Evolutionary conservation across 2,888 invertebrate genomes (phyloP).

Genomic region (Drosophila fulvimacula): DNA sequence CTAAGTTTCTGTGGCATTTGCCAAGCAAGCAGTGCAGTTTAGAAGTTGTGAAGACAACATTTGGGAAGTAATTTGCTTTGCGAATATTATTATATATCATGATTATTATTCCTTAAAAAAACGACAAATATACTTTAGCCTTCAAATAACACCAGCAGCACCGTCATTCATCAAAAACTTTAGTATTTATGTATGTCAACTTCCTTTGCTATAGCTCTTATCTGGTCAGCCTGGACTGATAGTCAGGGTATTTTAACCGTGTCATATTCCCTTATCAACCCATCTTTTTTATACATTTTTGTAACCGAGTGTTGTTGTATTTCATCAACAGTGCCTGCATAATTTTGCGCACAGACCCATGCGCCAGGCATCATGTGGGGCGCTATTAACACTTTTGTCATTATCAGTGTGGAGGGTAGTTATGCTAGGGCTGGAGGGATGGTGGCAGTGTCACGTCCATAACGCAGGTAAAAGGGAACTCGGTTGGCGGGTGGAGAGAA

Average conservation of each 20-base stretch:
- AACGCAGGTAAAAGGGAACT: neutral
- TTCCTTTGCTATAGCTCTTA: neutral
- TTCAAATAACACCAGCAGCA: neutral
- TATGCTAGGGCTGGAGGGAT: no score
- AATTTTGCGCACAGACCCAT: slow-evolving; percentile 67
- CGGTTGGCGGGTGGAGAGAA: slow-evolving; percentile 28
- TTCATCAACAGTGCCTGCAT: slow-evolving; percentile 75
- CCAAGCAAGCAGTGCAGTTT: neutral
- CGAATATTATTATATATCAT: no score
- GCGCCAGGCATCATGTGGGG: slow-evolving; percentile 68
- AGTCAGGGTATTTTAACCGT: slow-evolving; percentile 12
- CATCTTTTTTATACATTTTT: slow-evolving; percentile 16
- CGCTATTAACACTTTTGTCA: slow-evolving; percentile 81
- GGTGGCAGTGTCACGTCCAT: neutral
- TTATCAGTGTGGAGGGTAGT: slow-evolving; percentile 49
- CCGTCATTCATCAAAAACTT: neutral
- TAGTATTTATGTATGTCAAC: neutral
- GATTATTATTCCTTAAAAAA: no score
- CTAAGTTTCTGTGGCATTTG: neutral
- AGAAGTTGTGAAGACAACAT: no score
- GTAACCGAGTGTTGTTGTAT: slow-evolving; percentile 51
- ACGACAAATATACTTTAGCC: no score
- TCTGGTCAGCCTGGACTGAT: neutral
- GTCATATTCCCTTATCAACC: neutral
- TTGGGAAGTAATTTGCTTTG: no score